Conservation (phyloP, 2,113 vertebrate species). For the Ictalurus furcatus region DNA sequence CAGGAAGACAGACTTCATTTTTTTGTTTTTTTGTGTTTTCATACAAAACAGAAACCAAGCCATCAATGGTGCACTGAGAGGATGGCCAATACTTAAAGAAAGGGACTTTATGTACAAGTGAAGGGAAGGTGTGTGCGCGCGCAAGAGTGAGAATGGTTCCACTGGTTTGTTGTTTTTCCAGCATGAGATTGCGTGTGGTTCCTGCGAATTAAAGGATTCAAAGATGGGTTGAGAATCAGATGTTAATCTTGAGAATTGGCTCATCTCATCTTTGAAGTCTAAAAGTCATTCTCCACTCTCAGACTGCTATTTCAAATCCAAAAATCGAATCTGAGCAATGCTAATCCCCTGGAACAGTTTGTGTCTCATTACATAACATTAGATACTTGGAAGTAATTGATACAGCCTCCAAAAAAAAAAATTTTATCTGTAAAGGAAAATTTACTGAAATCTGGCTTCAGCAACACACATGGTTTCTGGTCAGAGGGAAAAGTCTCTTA, state of each 20-base stretch:
- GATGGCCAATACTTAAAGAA: constrained; percentile 63
- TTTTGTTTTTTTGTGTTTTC: constrained; percentile 53
- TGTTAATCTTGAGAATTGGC: not conserved
- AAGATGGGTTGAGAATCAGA: not conserved
- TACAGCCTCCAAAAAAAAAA: not conserved
- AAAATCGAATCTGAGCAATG: not conserved
- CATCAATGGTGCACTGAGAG: constrained; percentile 63
- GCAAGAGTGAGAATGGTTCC: not conserved
- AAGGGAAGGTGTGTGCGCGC: not conserved
- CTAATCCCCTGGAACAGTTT: not conserved
- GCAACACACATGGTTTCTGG: not conserved
- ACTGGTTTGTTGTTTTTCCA: not conserved
- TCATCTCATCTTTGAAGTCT: not conserved
- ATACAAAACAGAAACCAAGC: constrained; percentile 69
- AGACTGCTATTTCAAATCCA: not conserved
- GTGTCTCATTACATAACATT: not conserved
- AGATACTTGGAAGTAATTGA: not conserved
- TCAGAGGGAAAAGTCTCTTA: not conserved
- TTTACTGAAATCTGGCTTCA: not conserved
- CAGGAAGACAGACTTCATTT: constrained; percentile 55
- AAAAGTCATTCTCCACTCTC: not conserved
- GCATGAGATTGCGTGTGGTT: not conserved
- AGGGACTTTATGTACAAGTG: constrained; percentile 65
- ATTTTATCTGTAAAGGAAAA: not conserved
- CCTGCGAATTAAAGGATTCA: too few species aligned